Conservation (phyloP, 2,797 vertebrate species). For the Enteromius viviparus region DNA sequence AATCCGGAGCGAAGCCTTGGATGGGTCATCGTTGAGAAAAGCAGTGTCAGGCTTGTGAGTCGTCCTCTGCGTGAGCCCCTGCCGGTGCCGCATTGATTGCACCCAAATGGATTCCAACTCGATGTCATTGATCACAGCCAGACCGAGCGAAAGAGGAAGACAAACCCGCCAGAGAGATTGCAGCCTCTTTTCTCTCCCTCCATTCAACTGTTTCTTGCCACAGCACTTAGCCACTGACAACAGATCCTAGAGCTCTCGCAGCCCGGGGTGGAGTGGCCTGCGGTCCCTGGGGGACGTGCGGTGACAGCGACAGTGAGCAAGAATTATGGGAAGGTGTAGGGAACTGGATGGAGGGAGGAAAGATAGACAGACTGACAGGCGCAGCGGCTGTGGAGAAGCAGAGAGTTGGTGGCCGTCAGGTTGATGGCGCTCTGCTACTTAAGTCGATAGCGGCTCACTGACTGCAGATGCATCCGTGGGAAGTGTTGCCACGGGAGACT, state of each 20-base stretch:
- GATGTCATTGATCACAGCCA: constrained; percentile 77
- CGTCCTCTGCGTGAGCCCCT: constrained; percentile 55
- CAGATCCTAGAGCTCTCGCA: constrained; percentile 34
- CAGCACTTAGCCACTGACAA: constrained; percentile 43
- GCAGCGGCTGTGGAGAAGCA: constrained; percentile 12
- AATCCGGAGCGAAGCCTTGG: constrained; percentile 64
- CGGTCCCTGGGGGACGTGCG: constrained; percentile 25
- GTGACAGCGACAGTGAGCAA: constrained; percentile 32
- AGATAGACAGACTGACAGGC: constrained; percentile 31
- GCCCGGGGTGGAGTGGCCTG: constrained; percentile 24
- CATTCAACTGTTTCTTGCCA: constrained; percentile 36
- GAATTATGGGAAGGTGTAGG: constrained; percentile 48
- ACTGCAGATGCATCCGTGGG: constrained; percentile 79
- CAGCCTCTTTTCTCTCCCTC: constrained; percentile 4
- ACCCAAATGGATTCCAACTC: constrained; percentile 76
- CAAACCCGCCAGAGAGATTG: constrained; percentile 39
- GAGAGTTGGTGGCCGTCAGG: constrained; percentile 47
- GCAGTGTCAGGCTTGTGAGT: constrained; percentile 50
- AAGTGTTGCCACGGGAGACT: constrained; percentile 83
- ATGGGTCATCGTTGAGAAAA: constrained; percentile 75
- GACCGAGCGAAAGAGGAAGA: constrained; percentile 59
- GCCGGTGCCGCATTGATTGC: constrained; percentile 73
- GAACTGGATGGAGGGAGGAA: constrained; percentile 49
- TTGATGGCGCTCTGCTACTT: constrained; percentile 52
- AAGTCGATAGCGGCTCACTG: constrained; percentile 41